Evolutionary conservation across 2,797 vertebrate genomes (phyloP).

Genomic region (Cichlasoma orientale): DNA sequence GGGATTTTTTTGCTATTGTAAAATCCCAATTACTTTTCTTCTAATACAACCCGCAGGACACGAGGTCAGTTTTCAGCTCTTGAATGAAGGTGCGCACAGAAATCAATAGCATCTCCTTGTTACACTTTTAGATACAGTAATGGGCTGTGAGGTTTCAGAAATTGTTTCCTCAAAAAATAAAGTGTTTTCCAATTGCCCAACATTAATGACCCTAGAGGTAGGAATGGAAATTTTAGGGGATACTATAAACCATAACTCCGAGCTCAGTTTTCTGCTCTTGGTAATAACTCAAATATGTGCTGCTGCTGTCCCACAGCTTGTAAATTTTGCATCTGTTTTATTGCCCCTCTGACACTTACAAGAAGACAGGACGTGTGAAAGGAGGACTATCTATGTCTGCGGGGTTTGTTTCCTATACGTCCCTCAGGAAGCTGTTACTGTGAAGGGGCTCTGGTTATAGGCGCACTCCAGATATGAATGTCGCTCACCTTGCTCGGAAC

Average conservation of each 20-base stretch:
- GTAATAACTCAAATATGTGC: constrained; percentile 57
- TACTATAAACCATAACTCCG: constrained; percentile 39
- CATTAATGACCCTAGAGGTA: constrained; percentile 13
- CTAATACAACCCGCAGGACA: neutral
- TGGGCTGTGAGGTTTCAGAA: neutral
- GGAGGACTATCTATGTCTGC: constrained; percentile 47
- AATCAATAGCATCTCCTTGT: neutral
- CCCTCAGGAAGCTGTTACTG: constrained; percentile 71
- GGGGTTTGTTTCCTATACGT: constrained; percentile 58
- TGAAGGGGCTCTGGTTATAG: constrained; percentile 59
- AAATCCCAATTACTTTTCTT: neutral
- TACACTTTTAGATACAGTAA: neutral
- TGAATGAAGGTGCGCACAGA: neutral
- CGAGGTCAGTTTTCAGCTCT: neutral
- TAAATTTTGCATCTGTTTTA: constrained; percentile 71
- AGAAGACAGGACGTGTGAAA: constrained; percentile 58
- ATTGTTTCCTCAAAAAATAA: constrained; percentile 14
- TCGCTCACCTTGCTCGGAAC: constrained; percentile 7
- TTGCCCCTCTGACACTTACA: constrained; percentile 60
- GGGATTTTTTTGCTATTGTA: neutral
- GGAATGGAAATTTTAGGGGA: constrained; percentile 3
- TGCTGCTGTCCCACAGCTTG: constrained; percentile 49
- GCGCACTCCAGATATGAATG: constrained; percentile 26
- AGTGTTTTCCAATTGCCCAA: constrained; percentile 12
- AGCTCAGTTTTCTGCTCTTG: constrained; percentile 18